phyloP scores from a whole-genome alignment of 2,888 invertebrate genomes.

The Emmelina monodactyla region DNA sequence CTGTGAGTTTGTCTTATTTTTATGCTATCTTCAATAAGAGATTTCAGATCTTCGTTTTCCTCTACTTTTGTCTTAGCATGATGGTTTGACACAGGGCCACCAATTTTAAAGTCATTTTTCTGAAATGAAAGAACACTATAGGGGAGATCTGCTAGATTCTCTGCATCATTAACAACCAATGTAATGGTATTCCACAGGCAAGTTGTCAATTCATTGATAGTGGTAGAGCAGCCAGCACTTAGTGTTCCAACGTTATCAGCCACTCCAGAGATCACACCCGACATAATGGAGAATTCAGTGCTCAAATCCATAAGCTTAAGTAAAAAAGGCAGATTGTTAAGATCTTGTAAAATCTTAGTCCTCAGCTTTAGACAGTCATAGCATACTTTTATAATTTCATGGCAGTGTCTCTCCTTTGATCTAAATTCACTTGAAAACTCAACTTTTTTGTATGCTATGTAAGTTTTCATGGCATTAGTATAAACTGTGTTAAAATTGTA shows the following conservation, averaged over 20 bases:
- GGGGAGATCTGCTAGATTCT: conserved; percentile 39
- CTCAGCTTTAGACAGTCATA: conserved; percentile 64
- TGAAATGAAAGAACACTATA: conserved; percentile 56
- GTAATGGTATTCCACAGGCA: conserved; percentile 52
- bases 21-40: conserved; percentile 50
- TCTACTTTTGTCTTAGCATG: conserved; percentile 23
- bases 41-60: conserved; percentile 37
- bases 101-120: conserved; percentile 53
- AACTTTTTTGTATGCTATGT: conserved; percentile 41
- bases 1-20: conserved; percentile 39
- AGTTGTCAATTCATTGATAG: conserved; percentile 39
- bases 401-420: conserved; percentile 46
- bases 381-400: conserved; percentile 62
- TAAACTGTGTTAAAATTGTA: conserved; percentile 46
- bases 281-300: conserved; percentile 47
- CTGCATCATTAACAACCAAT: conserved; percentile 37
- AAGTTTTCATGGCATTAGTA: conserved; percentile 48
- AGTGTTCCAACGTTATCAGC: conserved; percentile 42
- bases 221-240: conserved; percentile 25
- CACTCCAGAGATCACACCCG: conserved; percentile 41
- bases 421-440: conserved; percentile 41
- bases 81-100: conserved; percentile 44
- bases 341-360: conserved; percentile 50
- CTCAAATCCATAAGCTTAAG: conserved; percentile 50
- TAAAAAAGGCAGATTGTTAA: conserved; percentile 46